Evolutionary conservation across 2,113 vertebrate species (phyloP).

Genomic region (Dasypus novemcinctus): DNA sequence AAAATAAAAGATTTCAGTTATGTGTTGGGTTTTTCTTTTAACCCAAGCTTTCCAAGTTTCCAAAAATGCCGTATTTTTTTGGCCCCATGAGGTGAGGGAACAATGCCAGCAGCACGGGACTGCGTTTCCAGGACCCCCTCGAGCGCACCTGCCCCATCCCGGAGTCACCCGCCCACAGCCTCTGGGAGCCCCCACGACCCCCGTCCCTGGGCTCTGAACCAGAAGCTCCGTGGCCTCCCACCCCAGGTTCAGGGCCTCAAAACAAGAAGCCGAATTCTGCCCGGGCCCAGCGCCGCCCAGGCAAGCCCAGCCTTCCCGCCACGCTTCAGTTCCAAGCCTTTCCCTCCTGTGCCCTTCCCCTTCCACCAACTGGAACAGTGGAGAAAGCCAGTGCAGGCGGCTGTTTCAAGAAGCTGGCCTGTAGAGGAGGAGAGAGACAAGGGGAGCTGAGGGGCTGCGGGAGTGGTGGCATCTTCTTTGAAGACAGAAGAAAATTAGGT

Average conservation of each 20-base stretch:
- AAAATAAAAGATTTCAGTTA: constrained; percentile 52
- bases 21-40: constrained; percentile 8
- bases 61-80: constrained; percentile 40
- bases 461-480: no score
- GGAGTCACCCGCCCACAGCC: constrained; percentile 27
- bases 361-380: background rate
- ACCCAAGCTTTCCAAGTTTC: constrained; percentile 53
- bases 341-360: background rate
- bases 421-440: background rate
- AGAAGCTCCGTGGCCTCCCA: background rate
- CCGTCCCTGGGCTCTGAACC: background rate
- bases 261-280: background rate
- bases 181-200: background rate
- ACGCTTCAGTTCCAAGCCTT: background rate
- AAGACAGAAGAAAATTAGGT: background rate
- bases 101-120: background rate
- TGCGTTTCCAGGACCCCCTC: constrained; percentile 19
- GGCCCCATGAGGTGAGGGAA: constrained; percentile 37
- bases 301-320: background rate
- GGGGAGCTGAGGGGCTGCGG: background rate
- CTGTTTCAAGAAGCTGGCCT: background rate
- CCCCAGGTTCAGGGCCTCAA: background rate
- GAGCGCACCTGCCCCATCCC: background rate
- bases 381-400: background rate
- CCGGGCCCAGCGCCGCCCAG: background rate